These are phyloP conservation scores for Zygothrica quintamaculata DNA, from an alignment of 2,888 invertebrate species.

Conservation along the genomic window DNA sequence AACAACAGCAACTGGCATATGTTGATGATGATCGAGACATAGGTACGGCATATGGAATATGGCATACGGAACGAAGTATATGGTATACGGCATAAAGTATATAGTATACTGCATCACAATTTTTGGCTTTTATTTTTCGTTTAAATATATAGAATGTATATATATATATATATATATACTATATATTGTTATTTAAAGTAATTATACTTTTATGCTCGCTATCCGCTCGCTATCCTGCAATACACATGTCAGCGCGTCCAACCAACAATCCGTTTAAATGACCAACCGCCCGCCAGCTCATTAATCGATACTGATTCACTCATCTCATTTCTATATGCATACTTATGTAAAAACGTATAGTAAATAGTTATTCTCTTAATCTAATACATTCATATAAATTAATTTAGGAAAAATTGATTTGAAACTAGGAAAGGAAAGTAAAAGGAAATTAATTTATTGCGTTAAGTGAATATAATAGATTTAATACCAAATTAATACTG, in stretches of 20 bases:
- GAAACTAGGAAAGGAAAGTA: too few species aligned
- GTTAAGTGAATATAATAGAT: too few species aligned
- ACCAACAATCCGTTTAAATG: too few species aligned
- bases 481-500: too few species aligned
- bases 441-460: too few species aligned
- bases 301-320: slow-evolving; percentile 36
- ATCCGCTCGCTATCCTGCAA: slow-evolving; percentile 49
- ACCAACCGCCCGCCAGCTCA: slow-evolving; percentile 23
- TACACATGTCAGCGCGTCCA: neutral
- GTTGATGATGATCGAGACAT: slow-evolving; percentile 59
- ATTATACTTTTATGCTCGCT: too few species aligned
- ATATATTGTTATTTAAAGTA: slow-evolving; percentile 37
- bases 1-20: slow-evolving; percentile 37
- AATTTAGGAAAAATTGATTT: too few species aligned
- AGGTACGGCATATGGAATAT: slow-evolving; percentile 58
- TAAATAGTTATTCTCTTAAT: slow-evolving; percentile 11
- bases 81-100: slow-evolving; percentile 53
- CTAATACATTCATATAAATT: too few species aligned
- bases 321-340: slow-evolving; percentile 43
- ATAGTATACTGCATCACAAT: slow-evolving; percentile 35
- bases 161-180: slow-evolving; percentile 34
- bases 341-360: slow-evolving; percentile 21
- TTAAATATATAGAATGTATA: slow-evolving; percentile 43
- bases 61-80: slow-evolving; percentile 33
- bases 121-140: slow-evolving; percentile 47